Evolutionary conservation across 2,113 vertebrate genomes (phyloP).

Genomic region (Tilapia sparmanii): DNA sequence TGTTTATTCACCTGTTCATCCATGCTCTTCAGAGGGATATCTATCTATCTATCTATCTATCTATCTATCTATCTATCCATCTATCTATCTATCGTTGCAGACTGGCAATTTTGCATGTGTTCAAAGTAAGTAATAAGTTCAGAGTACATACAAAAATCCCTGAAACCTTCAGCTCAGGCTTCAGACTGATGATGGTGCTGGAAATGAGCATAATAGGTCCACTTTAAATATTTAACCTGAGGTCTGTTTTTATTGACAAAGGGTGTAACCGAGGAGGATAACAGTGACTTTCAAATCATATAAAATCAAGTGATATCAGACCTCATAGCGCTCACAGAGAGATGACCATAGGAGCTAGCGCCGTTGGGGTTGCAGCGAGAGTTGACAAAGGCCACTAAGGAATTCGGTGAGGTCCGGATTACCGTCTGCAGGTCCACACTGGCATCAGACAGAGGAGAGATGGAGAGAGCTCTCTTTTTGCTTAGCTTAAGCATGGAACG

Average conservation of each 20-base stretch:
- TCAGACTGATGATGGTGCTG: neutral
- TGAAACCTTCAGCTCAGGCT: neutral
- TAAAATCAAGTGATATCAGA: conserved; percentile 33
- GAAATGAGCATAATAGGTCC: neutral
- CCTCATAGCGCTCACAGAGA: conserved; percentile 94
- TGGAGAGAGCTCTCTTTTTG: conserved; percentile 93
- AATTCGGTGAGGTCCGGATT: conserved; percentile 95
- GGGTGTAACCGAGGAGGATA: neutral
- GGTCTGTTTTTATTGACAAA: neutral
- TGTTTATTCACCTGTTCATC: fast-evolving
- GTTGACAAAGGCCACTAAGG: conserved; percentile 94
- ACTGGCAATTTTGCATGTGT: neutral
- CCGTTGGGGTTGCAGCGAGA: conserved; percentile 83
- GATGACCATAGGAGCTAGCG: conserved; percentile 88
- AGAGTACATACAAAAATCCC: fast-evolving
- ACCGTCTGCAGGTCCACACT: conserved; percentile 95
- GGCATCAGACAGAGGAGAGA: conserved; percentile 91
- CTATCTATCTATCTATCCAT: fast-evolving
- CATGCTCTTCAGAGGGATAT: neutral
- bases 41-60: fast-evolving
- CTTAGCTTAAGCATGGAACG: conserved; percentile 86
- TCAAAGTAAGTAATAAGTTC: fast-evolving
- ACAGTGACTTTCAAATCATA: neutral
- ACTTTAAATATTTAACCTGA: neutral
- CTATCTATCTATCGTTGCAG: fast-evolving